Conservation (phyloP, 2,113 vertebrate species). For the Cynoglossus semilaevis region DNA sequence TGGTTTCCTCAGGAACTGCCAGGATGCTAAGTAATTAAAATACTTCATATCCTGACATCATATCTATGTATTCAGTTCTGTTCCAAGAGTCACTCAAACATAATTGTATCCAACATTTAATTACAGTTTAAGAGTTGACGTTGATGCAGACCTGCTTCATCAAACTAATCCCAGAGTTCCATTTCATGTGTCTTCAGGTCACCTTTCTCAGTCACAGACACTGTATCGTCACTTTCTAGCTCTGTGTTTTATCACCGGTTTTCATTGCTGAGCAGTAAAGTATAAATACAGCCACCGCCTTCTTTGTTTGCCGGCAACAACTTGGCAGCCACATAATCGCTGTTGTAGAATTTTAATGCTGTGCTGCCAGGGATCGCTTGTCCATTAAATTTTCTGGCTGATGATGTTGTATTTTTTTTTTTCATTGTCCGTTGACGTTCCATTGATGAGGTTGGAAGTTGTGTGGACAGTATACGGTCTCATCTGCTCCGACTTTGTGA, state of each 20-base stretch:
- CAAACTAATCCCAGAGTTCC: not conserved
- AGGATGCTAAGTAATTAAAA: not conserved
- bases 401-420: not conserved
- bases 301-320: slow-evolving; percentile 26
- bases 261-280: slow-evolving; percentile 37
- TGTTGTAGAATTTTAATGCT: slow-evolving; percentile 11
- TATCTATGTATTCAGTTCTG: not conserved
- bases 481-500: slow-evolving; percentile 12
- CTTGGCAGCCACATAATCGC: slow-evolving; percentile 11
- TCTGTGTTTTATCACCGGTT: slow-evolving; percentile 5
- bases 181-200: not conserved
- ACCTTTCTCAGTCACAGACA: not conserved
- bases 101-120: too few species aligned
- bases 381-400: slow-evolving; percentile 21
- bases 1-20: slow-evolving; percentile 4
- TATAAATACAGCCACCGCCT: slow-evolving; percentile 5
- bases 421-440: slow-evolving; percentile 15
- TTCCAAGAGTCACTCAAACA: too few species aligned
- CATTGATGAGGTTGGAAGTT: slow-evolving; percentile 18
- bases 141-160: not conserved
- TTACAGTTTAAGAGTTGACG: not conserved
- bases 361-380: slow-evolving; percentile 8
- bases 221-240: slow-evolving; percentile 5
- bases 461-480: slow-evolving; percentile 5
- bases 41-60: not conserved